Evolutionary conservation across 2,888 invertebrate genomes (phyloP), one percentile per base, ranked within the genome.

Genomic region (Melanostoma mellinum): DNA sequence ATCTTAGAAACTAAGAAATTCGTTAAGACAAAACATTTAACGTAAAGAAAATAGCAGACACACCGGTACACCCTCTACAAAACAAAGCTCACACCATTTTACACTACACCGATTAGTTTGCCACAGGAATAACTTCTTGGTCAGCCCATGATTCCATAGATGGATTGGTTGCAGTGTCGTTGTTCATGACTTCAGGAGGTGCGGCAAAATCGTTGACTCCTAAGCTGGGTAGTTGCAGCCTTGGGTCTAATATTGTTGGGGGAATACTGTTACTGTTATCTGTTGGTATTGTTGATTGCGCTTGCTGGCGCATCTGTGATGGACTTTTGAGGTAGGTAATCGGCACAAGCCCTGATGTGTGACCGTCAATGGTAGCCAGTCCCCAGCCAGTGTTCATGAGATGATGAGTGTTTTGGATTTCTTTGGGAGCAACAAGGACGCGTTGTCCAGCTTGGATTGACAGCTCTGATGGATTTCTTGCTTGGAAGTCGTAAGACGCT

Each of bases 391-490:
- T 93, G 89, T 94, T 94, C 88, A 94, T 93, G 3, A 95, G 90
- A 8, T 92, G 87, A 86, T 93, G 91, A 52, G 93, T 92, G 87
- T 93, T 93, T 91, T 99, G 98, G 33, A 97, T 92, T 86, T 95
- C 94, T 88, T 94, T 93, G 0, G 98, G 98, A 0, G 98, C 98
- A 6, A 99, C 92, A 72, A 94, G 93, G 4, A 99, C 91, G 42
- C 93, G 93, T 88, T 98, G 96, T 85, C 97, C 97, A 68, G 94
- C 93, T 85, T 92, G 92, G 88, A 99, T 93, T 85, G 94, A 94
- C 38, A 99, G 90, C 91, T 99, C 99, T 81, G 95, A 94, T 0
- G 94, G 93, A 9, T 93, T 93, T 1, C 93, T 92, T 0, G 95
- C 95, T 69, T 93, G 92, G 91, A 97, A 98, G 89, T 96, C 94